Evolutionary conservation across 2,797 vertebrate species (phyloP).

Genomic region (Gadopsis bispinosus): DNA sequence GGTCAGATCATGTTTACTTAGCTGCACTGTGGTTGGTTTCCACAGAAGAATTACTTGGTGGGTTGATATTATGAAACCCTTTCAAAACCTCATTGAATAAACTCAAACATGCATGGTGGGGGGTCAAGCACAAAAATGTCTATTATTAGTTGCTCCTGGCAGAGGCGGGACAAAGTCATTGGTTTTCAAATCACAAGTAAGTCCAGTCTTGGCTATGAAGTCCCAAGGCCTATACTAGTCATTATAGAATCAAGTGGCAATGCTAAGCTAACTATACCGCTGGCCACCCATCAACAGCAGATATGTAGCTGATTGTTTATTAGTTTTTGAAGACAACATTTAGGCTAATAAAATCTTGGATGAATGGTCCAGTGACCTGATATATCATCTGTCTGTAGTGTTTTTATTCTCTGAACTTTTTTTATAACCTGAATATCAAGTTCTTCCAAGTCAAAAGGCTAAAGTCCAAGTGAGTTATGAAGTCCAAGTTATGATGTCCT

Average conservation of each 20-base stretch:
- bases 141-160: neutral
- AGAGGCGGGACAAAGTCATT: neutral
- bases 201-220: neutral
- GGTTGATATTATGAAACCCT: constrained; percentile 3
- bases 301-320: neutral
- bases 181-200: neutral
- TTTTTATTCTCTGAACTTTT: too few species aligned
- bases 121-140: neutral
- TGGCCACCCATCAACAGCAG: too few species aligned
- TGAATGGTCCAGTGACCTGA: neutral
- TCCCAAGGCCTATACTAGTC: neutral
- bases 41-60: neutral
- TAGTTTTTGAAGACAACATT: neutral
- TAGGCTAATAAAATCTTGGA: neutral
- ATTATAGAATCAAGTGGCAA: neutral
- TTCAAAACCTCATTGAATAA: neutral
- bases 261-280: neutral
- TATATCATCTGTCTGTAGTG: neutral
- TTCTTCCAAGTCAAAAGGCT: neutral
- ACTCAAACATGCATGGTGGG: neutral
- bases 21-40: neutral
- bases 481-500: neutral
- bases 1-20: constrained; percentile 51
- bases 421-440: neutral
- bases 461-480: neutral